Conservation (phyloP, 2,113 vertebrate genomes). For the Pterophyllum scalare region DNA sequence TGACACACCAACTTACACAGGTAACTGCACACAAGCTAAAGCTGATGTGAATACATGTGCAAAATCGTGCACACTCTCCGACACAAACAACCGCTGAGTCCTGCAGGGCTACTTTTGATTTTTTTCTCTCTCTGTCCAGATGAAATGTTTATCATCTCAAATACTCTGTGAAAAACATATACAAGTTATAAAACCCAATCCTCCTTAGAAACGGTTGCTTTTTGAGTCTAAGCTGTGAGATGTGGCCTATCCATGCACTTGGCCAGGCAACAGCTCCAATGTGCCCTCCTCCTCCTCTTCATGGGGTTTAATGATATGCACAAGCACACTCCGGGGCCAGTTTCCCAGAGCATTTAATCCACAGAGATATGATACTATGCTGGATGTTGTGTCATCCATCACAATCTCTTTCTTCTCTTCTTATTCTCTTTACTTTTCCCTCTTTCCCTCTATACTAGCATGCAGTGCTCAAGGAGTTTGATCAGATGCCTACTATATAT, state of each 20-base stretch:
- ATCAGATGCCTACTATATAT: constrained; percentile 39
- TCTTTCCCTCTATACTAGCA: constrained; percentile 11
- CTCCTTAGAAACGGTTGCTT: constrained; percentile 55
- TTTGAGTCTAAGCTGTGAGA: constrained; percentile 63
- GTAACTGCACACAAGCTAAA: constrained; percentile 52
- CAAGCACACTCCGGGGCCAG: constrained; percentile 74
- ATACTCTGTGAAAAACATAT: constrained; percentile 49
- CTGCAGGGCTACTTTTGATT: constrained; percentile 69
- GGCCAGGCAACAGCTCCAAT: constrained; percentile 58
- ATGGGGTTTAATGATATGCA: constrained; percentile 76
- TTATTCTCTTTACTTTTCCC: not conserved
- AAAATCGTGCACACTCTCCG: constrained; percentile 31
- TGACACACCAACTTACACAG: constrained; percentile 40
- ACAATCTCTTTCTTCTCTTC: constrained; percentile 54
- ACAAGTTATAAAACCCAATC: constrained; percentile 59
- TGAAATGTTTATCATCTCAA: constrained; percentile 71
- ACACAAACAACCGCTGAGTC: constrained; percentile 45
- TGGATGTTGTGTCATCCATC: constrained; percentile 74
- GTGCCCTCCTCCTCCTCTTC: constrained; percentile 67
- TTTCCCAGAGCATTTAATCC: constrained; percentile 79
- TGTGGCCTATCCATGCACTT: constrained; percentile 65
- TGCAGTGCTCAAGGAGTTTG: constrained; percentile 11
- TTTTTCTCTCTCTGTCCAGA: constrained; percentile 64
- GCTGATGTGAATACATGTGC: constrained; percentile 30
- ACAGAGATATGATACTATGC: constrained; percentile 76